Conservation (phyloP, 2,797 vertebrate genomes). For the Muscicapa striata region DNA sequence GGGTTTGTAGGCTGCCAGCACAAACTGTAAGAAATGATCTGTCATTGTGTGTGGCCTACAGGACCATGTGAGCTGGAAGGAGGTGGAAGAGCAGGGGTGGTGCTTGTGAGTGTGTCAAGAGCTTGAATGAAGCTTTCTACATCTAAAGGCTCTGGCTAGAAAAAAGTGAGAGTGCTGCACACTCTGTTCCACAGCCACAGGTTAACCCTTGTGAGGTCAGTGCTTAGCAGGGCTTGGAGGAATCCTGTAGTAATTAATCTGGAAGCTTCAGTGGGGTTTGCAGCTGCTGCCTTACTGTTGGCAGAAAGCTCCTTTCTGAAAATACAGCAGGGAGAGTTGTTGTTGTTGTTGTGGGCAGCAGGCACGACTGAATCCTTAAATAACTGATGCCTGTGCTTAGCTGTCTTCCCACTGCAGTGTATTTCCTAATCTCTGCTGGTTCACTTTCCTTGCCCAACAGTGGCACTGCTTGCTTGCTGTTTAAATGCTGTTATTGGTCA, state of each 20-base stretch:
- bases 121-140: not conserved
- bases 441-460: not conserved
- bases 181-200: rapidly evolving
- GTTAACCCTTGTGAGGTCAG: not conserved
- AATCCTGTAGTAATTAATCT: not conserved
- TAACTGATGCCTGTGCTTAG: not conserved
- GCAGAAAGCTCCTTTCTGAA: not conserved
- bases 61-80: not conserved
- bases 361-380: not conserved
- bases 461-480: not conserved
- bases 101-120: not conserved
- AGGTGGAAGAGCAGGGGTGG: not conserved
- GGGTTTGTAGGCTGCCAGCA: not conserved
- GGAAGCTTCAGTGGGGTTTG: not conserved
- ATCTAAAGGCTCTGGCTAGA: not conserved
- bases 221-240: not conserved
- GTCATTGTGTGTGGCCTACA: not conserved
- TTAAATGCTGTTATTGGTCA: not conserved
- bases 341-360: constrained; percentile 28
- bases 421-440: not conserved
- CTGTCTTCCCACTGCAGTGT: not conserved
- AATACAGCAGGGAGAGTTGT: not conserved
- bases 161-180: not conserved
- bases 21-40: not conserved
- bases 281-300: not conserved